Conservation (phyloP, 1,140 invertebrate genomes). For the Brachionus calyciflorus region DNA sequence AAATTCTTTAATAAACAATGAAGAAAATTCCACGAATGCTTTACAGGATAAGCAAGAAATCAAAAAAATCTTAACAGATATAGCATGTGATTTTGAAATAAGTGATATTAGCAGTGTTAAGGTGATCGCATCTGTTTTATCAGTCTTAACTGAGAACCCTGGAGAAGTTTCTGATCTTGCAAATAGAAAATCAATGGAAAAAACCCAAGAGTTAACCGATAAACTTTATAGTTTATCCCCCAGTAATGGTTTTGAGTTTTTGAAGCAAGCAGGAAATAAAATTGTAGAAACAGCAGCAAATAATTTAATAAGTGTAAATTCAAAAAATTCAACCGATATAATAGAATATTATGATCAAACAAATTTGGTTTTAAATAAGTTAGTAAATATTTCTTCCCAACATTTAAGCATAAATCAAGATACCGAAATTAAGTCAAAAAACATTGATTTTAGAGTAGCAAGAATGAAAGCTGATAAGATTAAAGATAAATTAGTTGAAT, state of each 20-base stretch:
- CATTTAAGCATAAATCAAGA: conserved; percentile 2
- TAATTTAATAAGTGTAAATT: background rate
- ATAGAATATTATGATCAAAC: background rate
- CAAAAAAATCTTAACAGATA: no score
- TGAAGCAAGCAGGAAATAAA: conserved; percentile 22
- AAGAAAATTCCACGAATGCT: no score
- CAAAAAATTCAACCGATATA: background rate
- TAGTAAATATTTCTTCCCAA: background rate
- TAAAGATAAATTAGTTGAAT: background rate
- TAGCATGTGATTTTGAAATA: no score
- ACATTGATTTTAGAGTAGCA: background rate
- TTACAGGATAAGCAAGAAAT: no score
- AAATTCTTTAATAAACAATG: background rate
- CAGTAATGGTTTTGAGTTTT: conserved; percentile 9
- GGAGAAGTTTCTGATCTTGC: background rate
- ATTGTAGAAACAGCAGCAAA: background rate
- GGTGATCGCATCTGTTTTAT: conserved; percentile 11
- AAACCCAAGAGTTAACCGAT: background rate
- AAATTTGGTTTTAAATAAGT: background rate
- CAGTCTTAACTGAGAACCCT: background rate
- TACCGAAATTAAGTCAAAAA: conserved; percentile 6
- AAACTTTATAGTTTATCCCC: background rate
- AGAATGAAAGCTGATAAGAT: background rate
- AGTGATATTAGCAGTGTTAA: conserved; percentile 36
- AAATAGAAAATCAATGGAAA: background rate